These are phyloP conservation scores for Rhinolophus ferrumequinum DNA, from an alignment of 2,113 vertebrate species.

Conservation along the genomic window DNA sequence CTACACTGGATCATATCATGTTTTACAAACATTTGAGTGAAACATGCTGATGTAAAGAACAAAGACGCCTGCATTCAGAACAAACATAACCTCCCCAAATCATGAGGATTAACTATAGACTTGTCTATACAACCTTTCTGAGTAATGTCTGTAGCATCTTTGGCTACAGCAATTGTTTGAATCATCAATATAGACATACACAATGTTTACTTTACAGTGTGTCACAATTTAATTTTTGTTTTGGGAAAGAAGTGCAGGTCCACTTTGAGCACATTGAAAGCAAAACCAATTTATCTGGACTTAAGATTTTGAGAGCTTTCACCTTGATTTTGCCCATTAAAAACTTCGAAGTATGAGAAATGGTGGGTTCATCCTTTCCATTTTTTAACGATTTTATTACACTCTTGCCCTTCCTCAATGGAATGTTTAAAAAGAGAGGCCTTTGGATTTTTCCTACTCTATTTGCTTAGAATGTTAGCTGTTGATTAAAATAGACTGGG, in stretches of 20 bases:
- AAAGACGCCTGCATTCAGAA: constrained; percentile 26
- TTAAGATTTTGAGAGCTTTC: neutral
- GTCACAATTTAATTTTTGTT: neutral
- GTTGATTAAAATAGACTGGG: neutral
- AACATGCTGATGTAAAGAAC: constrained; percentile 47
- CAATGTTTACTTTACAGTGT: constrained; percentile 3
- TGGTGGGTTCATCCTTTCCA: neutral
- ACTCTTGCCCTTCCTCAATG: neutral
- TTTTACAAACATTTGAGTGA: constrained; percentile 65
- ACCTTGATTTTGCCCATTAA: neutral
- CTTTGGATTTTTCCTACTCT: neutral
- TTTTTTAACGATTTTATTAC: neutral
- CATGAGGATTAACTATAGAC: neutral
- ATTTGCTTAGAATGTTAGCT: neutral
- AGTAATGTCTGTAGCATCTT: constrained; percentile 29
- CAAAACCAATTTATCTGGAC: neutral
- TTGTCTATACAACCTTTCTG: constrained; percentile 1
- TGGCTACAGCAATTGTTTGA: constrained; percentile 56
- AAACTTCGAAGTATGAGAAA: neutral
- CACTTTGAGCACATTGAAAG: neutral
- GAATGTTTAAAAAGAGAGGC: neutral
- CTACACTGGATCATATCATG: constrained; percentile 52
- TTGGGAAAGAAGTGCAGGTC: neutral
- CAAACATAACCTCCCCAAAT: constrained; percentile 11
- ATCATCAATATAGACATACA: neutral